Base-by-base conservation (phyloP, 2,888 invertebrate species). In the Coremacera marginata region DNA sequence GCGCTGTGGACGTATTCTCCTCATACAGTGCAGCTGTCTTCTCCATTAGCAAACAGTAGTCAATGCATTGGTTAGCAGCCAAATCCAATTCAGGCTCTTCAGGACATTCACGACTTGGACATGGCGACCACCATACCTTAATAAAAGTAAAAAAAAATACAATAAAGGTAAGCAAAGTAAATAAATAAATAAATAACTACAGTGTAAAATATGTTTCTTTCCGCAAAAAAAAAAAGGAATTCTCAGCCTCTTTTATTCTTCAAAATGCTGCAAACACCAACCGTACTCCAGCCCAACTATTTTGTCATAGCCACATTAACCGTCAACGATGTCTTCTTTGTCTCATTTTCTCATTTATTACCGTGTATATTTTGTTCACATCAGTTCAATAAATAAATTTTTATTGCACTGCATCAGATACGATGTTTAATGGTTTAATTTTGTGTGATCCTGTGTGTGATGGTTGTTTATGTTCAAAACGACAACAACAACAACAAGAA, bases 111-210 rank as follows among this genome's bases (percentile, higher is more conserved):
- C 94, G 91, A 83, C 94, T 94, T 0, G 94, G 94, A 84, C 95
- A 95, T 0, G 95, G 95, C 84, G 94, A 94, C 95, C 95, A 95
- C 95, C 95, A 95, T 51, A 95, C 94, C 93, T 93, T 63, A 7
- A 74, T 52, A 60, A n/a, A 5, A 14, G 27, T 14, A 63, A 63
- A 16, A 63, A 11, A 22, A 63, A 25, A 25, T n/a, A 25, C 57
- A 63, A 31, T 8, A 31, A 11, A 27, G n/a, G 16, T 25, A 63
- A 4, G 31, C 27, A 44, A 44, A 14, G 44, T 44, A 44, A 3
- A 44, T 11, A 44, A 11, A 3, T 14, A 44, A 44, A 44, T 44
- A 31, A 31, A 2, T 44, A 11, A 44, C 44, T 44, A 11, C 44
- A 44, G 44, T 14, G 44, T 7, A 44, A 44, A 44, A 44, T 11